Base-by-base conservation (phyloP, 2,797 vertebrate species). In the Strix occidentalis region DNA sequence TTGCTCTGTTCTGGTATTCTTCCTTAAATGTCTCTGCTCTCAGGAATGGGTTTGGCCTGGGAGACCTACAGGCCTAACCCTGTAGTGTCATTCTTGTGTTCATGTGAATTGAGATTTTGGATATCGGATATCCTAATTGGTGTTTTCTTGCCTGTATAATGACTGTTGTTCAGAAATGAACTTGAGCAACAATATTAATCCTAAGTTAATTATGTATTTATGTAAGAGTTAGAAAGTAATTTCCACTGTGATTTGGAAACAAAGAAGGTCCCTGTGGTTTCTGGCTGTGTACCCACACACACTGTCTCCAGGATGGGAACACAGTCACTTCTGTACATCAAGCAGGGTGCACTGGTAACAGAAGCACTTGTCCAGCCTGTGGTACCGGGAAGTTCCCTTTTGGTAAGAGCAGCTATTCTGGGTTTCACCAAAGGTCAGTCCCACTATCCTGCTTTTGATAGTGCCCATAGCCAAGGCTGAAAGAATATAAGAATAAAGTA, bases 71-170 rank as follows among this genome's bases (percentile, higher is more conserved):
- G 75, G 35, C 53, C 51, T 78, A 50, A 53, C 37, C 65, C 72
- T 75, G 17, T 65, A 3, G 11, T 82, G 43, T 82, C 89, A 65
- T 23, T 84, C 76, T 60, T 93, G 50, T 19, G 39, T 86, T 91
- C 72, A 21, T 10, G 15, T 70, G 92, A 78, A 58, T 64, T 90
- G 81, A 3, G 10, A 82, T 92, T 68, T 50, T 50, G 58, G 51
- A 21, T 94, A 80, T 80, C 12, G 0, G 18, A 68, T 91, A 77
- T 71, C 33, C 43, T 94, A 78, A 90, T 77, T 92, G 75, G 20
- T 95, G 65, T 85, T 95, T 95, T 94, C 89, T 94, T 93, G 39
- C 64, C 35, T 87, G 21, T 64, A 2, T 96, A 95, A 92, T 95
- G 43, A 94, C 43, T 85, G 48, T 80, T 94, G 84, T 85, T 95